Percentiles rank a stretch among this genome's conserved stretches.
phyloP scores from a whole-genome alignment of 2,888 invertebrate genomes.

The Celastrina argiolus region DNA sequence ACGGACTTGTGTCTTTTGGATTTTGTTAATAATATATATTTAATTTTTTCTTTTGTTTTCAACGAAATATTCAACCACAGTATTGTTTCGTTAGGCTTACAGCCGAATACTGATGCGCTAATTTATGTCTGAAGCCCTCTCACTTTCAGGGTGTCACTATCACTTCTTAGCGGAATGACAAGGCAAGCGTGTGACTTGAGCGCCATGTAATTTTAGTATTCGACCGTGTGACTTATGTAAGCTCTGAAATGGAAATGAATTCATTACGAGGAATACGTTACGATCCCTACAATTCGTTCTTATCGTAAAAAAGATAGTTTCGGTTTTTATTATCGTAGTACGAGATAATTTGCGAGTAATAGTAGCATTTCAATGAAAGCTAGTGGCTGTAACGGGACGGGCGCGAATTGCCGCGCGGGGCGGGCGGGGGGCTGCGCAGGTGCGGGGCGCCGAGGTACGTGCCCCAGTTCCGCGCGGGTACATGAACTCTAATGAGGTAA shows the following conservation, averaged over 20 bases:
- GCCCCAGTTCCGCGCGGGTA: constrained; percentile 77
- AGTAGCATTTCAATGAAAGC: constrained; percentile 71
- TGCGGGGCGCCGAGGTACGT: constrained; percentile 63
- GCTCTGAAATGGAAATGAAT: background rate
- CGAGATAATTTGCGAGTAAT: constrained; percentile 47
- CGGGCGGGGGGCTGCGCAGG: constrained; percentile 44
- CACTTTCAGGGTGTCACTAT: no score
- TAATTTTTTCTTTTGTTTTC: no score
- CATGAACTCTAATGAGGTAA: constrained; percentile 78
- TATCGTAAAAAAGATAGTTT: constrained; percentile 21
- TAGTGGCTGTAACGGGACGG: constrained; percentile 64
- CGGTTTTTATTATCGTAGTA: constrained; percentile 37
- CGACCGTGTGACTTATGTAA: background rate
- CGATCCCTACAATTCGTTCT: background rate
- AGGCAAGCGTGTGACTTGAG: no score
- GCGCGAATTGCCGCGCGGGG: constrained; percentile 42
- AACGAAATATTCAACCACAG: no score
- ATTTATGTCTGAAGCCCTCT: no score
- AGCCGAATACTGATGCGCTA: no score
- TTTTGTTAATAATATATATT: background rate
- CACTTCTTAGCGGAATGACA: no score
- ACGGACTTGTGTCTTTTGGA: constrained; percentile 24
- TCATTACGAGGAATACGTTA: background rate
- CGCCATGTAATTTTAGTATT: no score
- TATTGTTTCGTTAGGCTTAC: no score